Evolutionary conservation across 1,140 invertebrate species (phyloP), one percentile per base, ranked within the genome.

Genomic region (Anastrepha ludens): DNA sequence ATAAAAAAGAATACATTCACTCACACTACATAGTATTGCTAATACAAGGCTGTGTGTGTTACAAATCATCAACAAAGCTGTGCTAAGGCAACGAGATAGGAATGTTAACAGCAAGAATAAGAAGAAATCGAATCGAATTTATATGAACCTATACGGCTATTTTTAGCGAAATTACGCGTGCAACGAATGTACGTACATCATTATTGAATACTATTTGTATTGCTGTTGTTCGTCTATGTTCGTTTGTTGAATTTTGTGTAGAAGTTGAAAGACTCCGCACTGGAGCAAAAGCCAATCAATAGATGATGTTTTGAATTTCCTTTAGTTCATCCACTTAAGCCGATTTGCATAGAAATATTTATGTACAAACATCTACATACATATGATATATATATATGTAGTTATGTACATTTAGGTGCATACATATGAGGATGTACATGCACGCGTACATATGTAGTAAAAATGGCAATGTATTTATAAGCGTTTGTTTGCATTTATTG

Each of bases 101-200:
- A 81, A 81, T 81, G 74, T 58, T 81, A 81, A 47, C 74, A 29
- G 55, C 15, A 15, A 41, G 47, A 81, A 81, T 81, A 81, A 81
- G 74, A 50, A 81, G 74, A 50, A 81, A 81, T 81, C 47, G 74
- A 55, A 81, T 81, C 20, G 74, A 41, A 81, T 81, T 81, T 81
- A 55, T 81, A 81, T 81, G 74, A 81, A 81, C 47, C 74, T 81
- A 29, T 74, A 55, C 17, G 47, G 17, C 74, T 81, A 81, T 81
- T 81, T 81, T 55, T 81, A 81, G 74, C n/a, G 44, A 81, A 81
- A 81, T 81, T 81, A 81, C 74, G 74, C 47, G 74, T 81, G 74
- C 74, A 55, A 20, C 47, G 47, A 55, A 81, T 81, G 74, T 81
- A 55, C 44, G 11, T 55, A 55, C 50, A 55, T 55, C 11, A 55